phyloP scores from a whole-genome alignment of 2,113 vertebrate genomes.

The Petaurus breviceps region DNA sequence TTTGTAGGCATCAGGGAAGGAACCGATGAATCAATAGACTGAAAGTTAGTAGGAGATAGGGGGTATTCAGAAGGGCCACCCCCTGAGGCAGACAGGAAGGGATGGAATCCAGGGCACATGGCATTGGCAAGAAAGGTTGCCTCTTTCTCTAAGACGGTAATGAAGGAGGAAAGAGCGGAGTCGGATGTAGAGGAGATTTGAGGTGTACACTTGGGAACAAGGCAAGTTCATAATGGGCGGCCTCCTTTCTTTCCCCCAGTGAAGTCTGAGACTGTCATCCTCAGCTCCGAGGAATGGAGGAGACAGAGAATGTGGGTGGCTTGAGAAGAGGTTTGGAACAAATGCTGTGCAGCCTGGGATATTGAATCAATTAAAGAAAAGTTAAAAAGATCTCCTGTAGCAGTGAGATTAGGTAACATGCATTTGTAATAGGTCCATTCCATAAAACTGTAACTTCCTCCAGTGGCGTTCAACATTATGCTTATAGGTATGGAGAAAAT shows the following conservation, averaged over 20 bases:
- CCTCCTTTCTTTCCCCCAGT: background rate
- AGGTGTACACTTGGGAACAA: background rate
- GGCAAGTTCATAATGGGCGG: background rate
- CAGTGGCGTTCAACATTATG: background rate
- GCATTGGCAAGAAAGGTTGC: background rate
- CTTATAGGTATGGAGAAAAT: background rate
- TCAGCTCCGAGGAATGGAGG: background rate
- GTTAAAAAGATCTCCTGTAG: background rate
- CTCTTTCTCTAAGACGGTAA: background rate
- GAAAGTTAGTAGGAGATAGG: background rate
- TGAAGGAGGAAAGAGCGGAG: background rate
- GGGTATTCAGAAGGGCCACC: background rate
- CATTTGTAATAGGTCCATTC: background rate
- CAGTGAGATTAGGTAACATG: background rate
- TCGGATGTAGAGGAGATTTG: background rate
- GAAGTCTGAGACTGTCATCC: background rate
- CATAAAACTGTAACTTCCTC: background rate
- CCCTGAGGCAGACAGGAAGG: background rate
- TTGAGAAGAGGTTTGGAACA: background rate
- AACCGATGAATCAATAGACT: background rate
- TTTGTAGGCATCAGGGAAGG: too few species aligned
- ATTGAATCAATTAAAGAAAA: background rate
- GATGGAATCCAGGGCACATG: background rate
- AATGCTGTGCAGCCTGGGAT: background rate
- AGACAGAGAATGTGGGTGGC: background rate